Conservation (phyloP, 2,113 vertebrate species). For the Salvator merianae region DNA sequence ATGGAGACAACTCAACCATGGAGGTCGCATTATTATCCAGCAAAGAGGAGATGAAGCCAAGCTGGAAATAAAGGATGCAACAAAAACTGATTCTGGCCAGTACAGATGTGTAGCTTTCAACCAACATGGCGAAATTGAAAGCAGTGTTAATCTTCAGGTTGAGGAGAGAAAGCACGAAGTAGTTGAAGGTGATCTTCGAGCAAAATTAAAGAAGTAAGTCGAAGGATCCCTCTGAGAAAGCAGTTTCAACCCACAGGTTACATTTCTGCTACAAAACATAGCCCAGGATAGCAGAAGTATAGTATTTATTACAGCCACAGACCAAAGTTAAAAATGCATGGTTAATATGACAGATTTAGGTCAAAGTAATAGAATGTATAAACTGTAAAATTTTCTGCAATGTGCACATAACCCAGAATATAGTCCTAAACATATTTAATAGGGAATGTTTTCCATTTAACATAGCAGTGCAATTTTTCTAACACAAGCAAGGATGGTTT, state of each 20-base stretch:
- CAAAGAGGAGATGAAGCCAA: slow-evolving; percentile 91
- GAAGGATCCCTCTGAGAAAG: slow-evolving; percentile 28
- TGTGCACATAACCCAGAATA: neutral
- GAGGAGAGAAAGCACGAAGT: slow-evolving; percentile 85
- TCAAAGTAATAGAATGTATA: no score
- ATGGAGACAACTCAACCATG: slow-evolving; percentile 96
- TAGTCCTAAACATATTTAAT: neutral
- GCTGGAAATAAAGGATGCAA: slow-evolving; percentile 87
- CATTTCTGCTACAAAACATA: neutral
- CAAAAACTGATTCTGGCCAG: slow-evolving; percentile 89
- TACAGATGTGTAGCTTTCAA: slow-evolving; percentile 91
- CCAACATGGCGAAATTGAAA: slow-evolving; percentile 91
- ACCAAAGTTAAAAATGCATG: no score
- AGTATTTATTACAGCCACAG: no score
- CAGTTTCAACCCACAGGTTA: slow-evolving; percentile 15
- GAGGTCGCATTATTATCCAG: slow-evolving; percentile 87
- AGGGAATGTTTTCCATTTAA: neutral
- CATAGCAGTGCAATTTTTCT: neutral
- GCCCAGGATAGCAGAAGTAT: no score
- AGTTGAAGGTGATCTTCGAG: slow-evolving; percentile 88
- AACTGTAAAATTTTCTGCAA: no score
- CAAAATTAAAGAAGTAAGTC: slow-evolving; percentile 94
- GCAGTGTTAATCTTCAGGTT: slow-evolving; percentile 83
- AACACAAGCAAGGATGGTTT: neutral
- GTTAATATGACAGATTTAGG: no score